A percentile compares a stretch with the other conserved stretches of the same genome.
phyloP scores from a whole-genome alignment of 2,888 invertebrate genomes.

The Stramonita haemastoma region DNA sequence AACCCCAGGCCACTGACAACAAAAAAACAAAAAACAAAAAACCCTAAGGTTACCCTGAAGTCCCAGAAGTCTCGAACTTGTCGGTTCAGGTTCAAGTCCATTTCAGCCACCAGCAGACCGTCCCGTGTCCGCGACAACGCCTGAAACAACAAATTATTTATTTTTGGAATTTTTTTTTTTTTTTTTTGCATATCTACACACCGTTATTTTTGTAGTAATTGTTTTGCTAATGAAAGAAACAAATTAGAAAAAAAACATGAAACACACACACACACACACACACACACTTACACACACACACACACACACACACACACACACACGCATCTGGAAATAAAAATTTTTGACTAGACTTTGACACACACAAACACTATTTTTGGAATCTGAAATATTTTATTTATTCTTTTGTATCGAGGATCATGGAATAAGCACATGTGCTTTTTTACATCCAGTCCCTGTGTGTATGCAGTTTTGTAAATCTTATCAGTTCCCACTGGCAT shows the following conservation, averaged over 20 bases:
- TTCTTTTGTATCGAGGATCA: no score
- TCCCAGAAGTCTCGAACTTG: slow-evolving; percentile 96
- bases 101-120: slow-evolving; percentile 91
- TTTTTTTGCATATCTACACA: not conserved
- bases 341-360: not conserved
- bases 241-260: not conserved
- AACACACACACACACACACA: not conserved
- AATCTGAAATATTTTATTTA: no score
- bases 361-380: not conserved
- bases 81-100: slow-evolving; percentile 95
- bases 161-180: no score
- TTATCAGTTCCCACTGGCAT: no score
- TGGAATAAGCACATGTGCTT: no score
- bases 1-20: not conserved
- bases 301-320: not conserved
- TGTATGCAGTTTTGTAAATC: no score
- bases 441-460: no score
- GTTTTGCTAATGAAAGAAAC: not conserved
- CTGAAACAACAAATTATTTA: slow-evolving; percentile 77
- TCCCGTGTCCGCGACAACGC: slow-evolving; percentile 86
- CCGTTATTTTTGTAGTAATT: not conserved
- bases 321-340: not conserved
- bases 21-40: not conserved
- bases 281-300: not conserved
- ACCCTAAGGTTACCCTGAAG: slow-evolving; percentile 84